Conservation (phyloP, 2,888 invertebrate genomes). For the Hydropsyche betteni region DNA sequence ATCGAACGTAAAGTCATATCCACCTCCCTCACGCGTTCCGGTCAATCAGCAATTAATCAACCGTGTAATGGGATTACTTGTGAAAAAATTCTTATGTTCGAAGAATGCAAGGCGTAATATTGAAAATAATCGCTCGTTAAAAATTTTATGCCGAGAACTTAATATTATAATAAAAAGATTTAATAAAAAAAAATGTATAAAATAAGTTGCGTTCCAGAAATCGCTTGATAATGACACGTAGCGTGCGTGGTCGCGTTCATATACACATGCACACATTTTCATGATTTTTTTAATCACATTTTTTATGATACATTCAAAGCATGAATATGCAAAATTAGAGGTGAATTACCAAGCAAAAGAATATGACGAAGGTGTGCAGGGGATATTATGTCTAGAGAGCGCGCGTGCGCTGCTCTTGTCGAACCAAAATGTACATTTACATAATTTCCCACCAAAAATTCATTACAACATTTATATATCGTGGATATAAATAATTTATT, state of each 20-base stretch:
- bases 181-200: too few species aligned
- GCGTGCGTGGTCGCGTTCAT: neutral
- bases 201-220: neutral
- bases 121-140: too few species aligned
- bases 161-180: too few species aligned
- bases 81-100: too few species aligned
- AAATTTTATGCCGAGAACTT: too few species aligned
- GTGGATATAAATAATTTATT: too few species aligned
- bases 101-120: too few species aligned
- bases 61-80: too few species aligned
- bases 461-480: neutral
- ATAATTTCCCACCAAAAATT: slow-evolving; percentile 22
- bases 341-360: slow-evolving; percentile 20
- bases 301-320: neutral
- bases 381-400: slow-evolving; percentile 22
- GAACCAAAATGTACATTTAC: slow-evolving; percentile 26
- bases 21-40: too few species aligned
- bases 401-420: slow-evolving; percentile 1
- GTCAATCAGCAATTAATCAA: too few species aligned
- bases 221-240: slow-evolving; percentile 27
- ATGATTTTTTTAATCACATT: neutral
- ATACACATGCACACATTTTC: neutral
- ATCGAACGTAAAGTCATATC: too few species aligned
- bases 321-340: slow-evolving; percentile 28
- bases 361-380: slow-evolving; percentile 8